Evolutionary conservation across 2,797 vertebrate genomes (phyloP).

Genomic region (Muraenolepis orangiensis): DNA sequence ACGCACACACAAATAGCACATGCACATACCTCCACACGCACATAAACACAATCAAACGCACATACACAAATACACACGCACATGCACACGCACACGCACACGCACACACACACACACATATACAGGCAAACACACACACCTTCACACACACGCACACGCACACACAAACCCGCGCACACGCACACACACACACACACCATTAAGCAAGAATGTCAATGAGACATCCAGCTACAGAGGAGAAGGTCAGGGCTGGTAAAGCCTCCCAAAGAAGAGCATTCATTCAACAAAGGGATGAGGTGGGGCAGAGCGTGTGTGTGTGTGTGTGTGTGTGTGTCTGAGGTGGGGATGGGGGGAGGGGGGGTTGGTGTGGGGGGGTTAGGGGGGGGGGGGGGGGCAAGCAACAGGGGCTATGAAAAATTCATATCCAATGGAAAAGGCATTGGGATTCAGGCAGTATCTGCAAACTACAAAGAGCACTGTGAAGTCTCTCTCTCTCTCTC

Average conservation of each 20-base stretch:
- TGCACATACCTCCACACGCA: no score
- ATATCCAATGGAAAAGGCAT: conserved; percentile 44
- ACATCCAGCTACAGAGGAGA: conserved; percentile 42
- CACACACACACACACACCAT: conserved; percentile 39
- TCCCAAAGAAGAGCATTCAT: conserved; percentile 34
- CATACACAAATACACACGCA: conserved; percentile 1
- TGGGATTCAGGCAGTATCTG: conserved; percentile 25
- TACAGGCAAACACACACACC: no score
- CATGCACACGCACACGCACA: no score
- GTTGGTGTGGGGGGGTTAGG: conserved; percentile 10
- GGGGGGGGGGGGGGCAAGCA: conserved; percentile 33
- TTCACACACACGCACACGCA: no score
- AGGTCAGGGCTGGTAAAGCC: conserved; percentile 55
- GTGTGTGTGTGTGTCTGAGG: no score
- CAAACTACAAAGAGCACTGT: conserved; percentile 35
- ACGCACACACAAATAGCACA: conserved; percentile 2
- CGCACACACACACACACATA: no score
- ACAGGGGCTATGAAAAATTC: conserved; percentile 59
- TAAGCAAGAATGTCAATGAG: conserved; percentile 6
- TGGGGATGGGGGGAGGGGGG: conserved; percentile 32
- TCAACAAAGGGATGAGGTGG: conserved; percentile 45
- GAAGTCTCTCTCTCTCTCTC: conserved; percentile 35
- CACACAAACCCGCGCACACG: no score
- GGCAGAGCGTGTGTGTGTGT: no score
- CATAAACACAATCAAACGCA: conserved; percentile 23